phyloP scores from a whole-genome alignment of 2,113 vertebrate genomes.

The Cebus imitator region DNA sequence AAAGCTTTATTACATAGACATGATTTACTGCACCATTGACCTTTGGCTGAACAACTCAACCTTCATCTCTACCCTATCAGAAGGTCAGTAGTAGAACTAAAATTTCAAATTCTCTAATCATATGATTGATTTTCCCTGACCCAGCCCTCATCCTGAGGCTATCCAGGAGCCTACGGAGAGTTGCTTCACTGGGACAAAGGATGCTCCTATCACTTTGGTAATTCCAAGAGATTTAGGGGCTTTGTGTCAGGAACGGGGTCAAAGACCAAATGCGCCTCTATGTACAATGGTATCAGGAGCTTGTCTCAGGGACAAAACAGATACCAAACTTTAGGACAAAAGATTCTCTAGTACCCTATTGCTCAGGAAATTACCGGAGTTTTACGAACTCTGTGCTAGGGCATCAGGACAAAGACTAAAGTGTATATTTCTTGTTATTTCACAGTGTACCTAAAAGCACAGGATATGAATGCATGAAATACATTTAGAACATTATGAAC shows the following conservation, averaged over 20 bases:
- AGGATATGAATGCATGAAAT: not conserved
- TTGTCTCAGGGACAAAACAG: not conserved
- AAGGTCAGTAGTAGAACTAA: not conserved
- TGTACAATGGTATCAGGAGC: not conserved
- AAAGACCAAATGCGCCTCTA: not conserved
- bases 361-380: not conserved
- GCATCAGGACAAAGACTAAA: not conserved
- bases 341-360: not conserved
- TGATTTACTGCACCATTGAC: not conserved
- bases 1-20: fast-evolving
- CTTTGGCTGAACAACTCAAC: not conserved
- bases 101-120: not conserved
- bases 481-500: not conserved
- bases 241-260: not conserved
- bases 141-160: not conserved
- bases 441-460: not conserved
- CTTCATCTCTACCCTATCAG: not conserved
- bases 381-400: not conserved
- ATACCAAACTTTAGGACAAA: not conserved
- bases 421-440: not conserved
- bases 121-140: not conserved
- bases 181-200: not conserved
- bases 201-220: not conserved
- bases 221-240: not conserved
- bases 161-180: not conserved